Evolutionary conservation across 2,113 vertebrate genomes (phyloP), one percentile per base, ranked within the genome.

Genomic region (Microtus pennsylvanicus): DNA sequence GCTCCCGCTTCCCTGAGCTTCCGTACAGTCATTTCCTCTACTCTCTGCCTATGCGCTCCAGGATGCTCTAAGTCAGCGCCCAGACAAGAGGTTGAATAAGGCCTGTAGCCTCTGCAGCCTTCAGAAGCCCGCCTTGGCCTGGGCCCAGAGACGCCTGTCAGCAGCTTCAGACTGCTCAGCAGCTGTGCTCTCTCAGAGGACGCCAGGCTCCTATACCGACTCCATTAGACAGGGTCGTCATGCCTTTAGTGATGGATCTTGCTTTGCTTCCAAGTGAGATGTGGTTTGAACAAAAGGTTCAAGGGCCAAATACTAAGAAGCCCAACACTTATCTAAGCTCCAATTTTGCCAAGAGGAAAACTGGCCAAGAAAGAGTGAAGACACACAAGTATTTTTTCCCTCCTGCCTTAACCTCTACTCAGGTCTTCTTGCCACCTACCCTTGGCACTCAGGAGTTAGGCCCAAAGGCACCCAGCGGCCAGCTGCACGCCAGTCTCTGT

Each of bases 401-500:
- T 30, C 17, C 28, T 1, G 5, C 21, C 22, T 28, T 50, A 35
- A 4, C 5, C 1, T 58, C 8, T 9, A 17, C 8, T 26, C 14
- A 22, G 81, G 30, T 26, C 7, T 72, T 3, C 38, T 17, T n/a
- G 0, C 10, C 1, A 52, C n/a, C 35, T 47, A 8, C 75, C 38
- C 3, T 47, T 3, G 52, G 69, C 0, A 5, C 61, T 63, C 91
- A 80, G 85, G 74, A 21, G 28, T 13, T 82, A 83, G 17, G 63
- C 30, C 45, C 2, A 0, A 5, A 0, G 24, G 63, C 2, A 12
- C 63, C 63, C 7, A 11, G 72, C 8, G 10, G 33, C 52, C 13
- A 11, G 77, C 7, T 17, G 14, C 0, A 0, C 4, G 14, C 28
- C 14, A 1, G 3, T 26, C 10, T 91, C 42, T 0, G 1, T 26